phyloP scores from a whole-genome alignment of 2,113 vertebrate genomes.

The Takifugu bimaculatus region DNA sequence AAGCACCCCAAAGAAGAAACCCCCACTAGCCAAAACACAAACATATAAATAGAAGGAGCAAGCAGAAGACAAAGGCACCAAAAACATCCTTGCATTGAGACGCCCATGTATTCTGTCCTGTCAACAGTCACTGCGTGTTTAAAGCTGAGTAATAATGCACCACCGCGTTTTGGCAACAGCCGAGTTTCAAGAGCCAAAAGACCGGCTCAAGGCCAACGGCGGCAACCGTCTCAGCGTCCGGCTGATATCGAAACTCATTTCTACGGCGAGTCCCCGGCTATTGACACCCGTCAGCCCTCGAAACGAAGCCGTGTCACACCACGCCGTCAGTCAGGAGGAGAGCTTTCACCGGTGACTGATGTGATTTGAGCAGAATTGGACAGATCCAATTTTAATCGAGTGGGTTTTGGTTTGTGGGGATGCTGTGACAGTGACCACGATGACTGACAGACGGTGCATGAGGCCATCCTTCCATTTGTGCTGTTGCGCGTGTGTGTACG shows the following conservation, averaged over 20 bases:
- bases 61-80: not conserved
- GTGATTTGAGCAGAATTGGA: slow-evolving; percentile 37
- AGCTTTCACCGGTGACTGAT: slow-evolving; percentile 42
- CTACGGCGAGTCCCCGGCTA: not conserved
- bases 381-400: slow-evolving; percentile 65
- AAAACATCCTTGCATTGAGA: slow-evolving; percentile 2
- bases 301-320: slow-evolving; percentile 26
- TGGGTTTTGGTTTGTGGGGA: slow-evolving; percentile 39
- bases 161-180: slow-evolving; percentile 13
- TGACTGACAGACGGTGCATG: slow-evolving; percentile 41
- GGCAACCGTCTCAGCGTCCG: not conserved
- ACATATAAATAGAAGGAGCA: not conserved
- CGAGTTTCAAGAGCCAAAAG: slow-evolving; percentile 5
- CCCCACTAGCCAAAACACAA: not conserved
- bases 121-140: slow-evolving; percentile 9
- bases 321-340: slow-evolving; percentile 32
- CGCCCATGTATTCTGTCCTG: slow-evolving; percentile 17
- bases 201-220: slow-evolving; percentile 23
- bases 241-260: slow-evolving; percentile 3
- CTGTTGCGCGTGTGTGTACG: slow-evolving; percentile 12
- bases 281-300: slow-evolving; percentile 27
- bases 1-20: not conserved
- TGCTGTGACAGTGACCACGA: slow-evolving; percentile 23
- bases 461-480: slow-evolving; percentile 19
- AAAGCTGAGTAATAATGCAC: slow-evolving; percentile 5